A percentile compares a stretch with the other conserved stretches of the same genome.
These are phyloP conservation scores for Nomada flava DNA, from an alignment of 2,888 invertebrate genomes.

Conservation along the genomic window DNA sequence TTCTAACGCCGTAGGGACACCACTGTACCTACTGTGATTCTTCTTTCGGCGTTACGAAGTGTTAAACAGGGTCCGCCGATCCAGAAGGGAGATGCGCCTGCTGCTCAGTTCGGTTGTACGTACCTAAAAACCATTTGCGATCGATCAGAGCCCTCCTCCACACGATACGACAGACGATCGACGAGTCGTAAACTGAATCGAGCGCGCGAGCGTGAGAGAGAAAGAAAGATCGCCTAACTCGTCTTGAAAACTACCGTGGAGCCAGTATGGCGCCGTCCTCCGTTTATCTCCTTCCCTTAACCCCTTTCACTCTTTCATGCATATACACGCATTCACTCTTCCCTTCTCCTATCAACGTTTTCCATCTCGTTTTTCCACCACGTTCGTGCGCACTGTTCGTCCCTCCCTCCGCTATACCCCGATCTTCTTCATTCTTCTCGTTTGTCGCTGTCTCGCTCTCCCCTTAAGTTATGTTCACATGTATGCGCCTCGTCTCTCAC, in stretches of 20 bases:
- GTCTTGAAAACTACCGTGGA: constrained; percentile 55
- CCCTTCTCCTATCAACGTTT: constrained; percentile 21
- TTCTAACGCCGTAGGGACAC: constrained; percentile 20
- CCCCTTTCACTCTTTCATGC: constrained; percentile 53
- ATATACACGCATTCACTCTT: constrained; percentile 4
- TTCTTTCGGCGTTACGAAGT: constrained; percentile 12
- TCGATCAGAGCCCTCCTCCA: constrained; percentile 54
- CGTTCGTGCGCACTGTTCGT: constrained; percentile 15
- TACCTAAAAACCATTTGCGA: constrained; percentile 63
- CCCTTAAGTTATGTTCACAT: constrained; percentile 31
- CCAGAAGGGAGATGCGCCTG: constrained; percentile 14
- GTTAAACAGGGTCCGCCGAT: constrained; percentile 31
- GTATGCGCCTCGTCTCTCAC: constrained; percentile 15
- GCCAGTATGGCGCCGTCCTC: constrained; percentile 69
- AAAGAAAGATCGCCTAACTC: constrained; percentile 38
- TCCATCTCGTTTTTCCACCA: constrained; percentile 21
- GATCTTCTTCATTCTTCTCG: constrained; percentile 24
- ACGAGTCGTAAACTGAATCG: constrained; percentile 32
- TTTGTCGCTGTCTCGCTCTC: constrained; percentile 11
- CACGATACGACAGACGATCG: constrained; percentile 29
- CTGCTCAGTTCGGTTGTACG: constrained; percentile 38
- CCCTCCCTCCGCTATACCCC: constrained; percentile 27
- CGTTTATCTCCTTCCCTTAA: constrained; percentile 52
- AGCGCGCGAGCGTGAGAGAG: constrained; percentile 14
- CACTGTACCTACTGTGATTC: constrained; percentile 5